Percentiles rank a stretch among this genome's conserved stretches.
Evolutionary conservation across 1,140 invertebrate genomes (phyloP).

Genomic region (Metaphire vulgaris): DNA sequence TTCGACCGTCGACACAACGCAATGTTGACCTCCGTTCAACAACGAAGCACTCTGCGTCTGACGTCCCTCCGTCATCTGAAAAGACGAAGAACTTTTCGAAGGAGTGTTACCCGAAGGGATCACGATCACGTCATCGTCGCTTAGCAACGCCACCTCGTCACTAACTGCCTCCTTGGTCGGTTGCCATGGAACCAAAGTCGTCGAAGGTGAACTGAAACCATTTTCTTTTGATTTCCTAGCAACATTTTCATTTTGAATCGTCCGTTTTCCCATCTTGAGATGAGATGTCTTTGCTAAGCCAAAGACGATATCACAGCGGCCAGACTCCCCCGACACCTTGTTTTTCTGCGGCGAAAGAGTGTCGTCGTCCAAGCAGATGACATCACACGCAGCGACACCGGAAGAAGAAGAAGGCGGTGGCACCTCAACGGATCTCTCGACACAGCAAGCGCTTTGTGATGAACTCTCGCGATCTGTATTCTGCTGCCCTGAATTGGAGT

Average conservation of each 20-base stretch:
- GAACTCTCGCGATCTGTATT: too few relatives aligned
- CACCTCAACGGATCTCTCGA: neutral
- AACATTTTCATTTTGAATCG: neutral
- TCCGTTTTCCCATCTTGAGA: too few relatives aligned
- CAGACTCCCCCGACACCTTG: neutral
- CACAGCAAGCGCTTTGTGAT: neutral
- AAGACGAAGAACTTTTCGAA: neutral
- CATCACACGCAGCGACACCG: neutral
- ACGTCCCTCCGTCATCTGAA: neutral
- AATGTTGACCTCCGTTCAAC: neutral
- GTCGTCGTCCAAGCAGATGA: neutral
- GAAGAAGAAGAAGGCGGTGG: neutral
- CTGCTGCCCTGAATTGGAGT: too few relatives aligned
- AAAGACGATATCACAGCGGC: too few relatives aligned
- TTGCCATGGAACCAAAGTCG: neutral
- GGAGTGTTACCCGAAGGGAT: neutral
- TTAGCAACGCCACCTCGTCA: neutral
- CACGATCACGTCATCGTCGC: neutral
- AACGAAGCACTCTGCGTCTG: too few relatives aligned
- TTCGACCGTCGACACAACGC: neutral
- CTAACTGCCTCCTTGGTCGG: neutral
- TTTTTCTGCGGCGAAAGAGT: neutral
- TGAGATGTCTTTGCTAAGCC: too few relatives aligned
- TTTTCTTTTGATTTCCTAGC: neutral
- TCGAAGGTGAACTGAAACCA: neutral